Percentiles rank a stretch among this genome's conserved stretches.
Evolutionary conservation across 2,888 invertebrate species (phyloP).

Genomic region (Thysanoteuthis rhombus): DNA sequence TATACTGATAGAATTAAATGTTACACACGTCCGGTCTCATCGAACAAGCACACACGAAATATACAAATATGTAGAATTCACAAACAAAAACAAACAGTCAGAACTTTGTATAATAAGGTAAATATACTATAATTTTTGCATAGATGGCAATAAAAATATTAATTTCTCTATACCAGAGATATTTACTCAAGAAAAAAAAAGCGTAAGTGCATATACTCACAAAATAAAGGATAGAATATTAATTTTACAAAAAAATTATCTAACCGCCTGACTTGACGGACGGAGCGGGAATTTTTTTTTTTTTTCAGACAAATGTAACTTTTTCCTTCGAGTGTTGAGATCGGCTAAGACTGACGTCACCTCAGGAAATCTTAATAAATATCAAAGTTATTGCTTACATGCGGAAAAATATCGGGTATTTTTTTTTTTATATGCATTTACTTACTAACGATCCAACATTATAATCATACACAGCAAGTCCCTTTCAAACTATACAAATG

Average conservation of each 20-base stretch:
- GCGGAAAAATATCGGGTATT: background rate
- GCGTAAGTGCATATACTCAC: background rate
- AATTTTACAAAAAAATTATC: background rate
- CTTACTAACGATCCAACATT: conserved; percentile 12
- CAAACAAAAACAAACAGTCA: too few relatives aligned
- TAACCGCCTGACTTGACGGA: background rate
- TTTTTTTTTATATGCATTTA: background rate
- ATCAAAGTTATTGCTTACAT: background rate
- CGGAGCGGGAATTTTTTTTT: background rate
- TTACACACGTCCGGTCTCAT: too few relatives aligned
- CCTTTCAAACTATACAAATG: background rate
- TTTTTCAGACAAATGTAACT: background rate
- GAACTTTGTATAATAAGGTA: too few relatives aligned
- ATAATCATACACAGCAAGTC: background rate
- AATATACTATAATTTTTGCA: too few relatives aligned
- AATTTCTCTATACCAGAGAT: background rate
- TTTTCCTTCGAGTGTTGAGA: background rate
- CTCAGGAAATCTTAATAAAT: background rate
- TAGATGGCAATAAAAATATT: background rate
- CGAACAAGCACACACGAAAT: too few relatives aligned
- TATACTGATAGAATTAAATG: too few relatives aligned
- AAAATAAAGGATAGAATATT: background rate
- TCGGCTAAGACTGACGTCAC: background rate
- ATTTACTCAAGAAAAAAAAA: background rate
- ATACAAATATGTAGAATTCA: too few relatives aligned